Percentiles rank a stretch among this genome's conserved stretches.
Evolutionary conservation across 2,113 vertebrate genomes (phyloP).

Genomic region (Clarias magur): DNA sequence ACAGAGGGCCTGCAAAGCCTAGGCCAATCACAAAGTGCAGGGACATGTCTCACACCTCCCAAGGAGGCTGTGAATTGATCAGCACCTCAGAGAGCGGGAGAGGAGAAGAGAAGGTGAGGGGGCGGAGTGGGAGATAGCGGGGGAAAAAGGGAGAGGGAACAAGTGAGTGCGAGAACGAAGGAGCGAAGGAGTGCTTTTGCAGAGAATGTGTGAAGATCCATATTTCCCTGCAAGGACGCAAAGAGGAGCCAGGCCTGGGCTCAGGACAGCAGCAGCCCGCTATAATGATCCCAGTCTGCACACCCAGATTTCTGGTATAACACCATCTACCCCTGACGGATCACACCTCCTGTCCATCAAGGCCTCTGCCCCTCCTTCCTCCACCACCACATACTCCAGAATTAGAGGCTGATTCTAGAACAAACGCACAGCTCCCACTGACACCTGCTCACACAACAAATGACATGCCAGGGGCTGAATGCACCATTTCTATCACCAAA

Average conservation of each 20-base stretch:
- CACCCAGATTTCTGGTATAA: slow-evolving; percentile 28
- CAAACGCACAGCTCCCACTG: slow-evolving; percentile 45
- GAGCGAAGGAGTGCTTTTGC: slow-evolving; percentile 50
- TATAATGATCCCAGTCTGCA: slow-evolving; percentile 45
- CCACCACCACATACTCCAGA: slow-evolving; percentile 30
- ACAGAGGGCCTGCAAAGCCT: slow-evolving; percentile 48
- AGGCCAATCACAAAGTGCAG: slow-evolving; percentile 56
- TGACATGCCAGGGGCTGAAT: slow-evolving; percentile 47
- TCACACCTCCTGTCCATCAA: slow-evolving; percentile 37
- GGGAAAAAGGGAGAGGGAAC: slow-evolving; percentile 9
- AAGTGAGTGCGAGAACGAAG: slow-evolving; percentile 17
- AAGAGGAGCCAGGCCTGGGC: slow-evolving; percentile 56
- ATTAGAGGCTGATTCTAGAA: slow-evolving; percentile 42
- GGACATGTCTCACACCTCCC: slow-evolving; percentile 68
- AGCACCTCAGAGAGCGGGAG: slow-evolving; percentile 69
- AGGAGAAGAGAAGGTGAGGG: slow-evolving; percentile 52
- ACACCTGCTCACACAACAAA: slow-evolving; percentile 48
- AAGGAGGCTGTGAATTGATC: slow-evolving; percentile 80
- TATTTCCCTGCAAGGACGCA: slow-evolving; percentile 68
- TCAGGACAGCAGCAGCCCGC: slow-evolving; percentile 38
- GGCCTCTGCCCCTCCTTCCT: background rate
- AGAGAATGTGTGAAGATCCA: slow-evolving; percentile 75
- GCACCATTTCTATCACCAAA: slow-evolving; percentile 35
- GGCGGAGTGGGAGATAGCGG: slow-evolving; percentile 46
- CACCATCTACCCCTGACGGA: slow-evolving; percentile 17